Evolutionary conservation across 2,888 invertebrate species (phyloP).

Genomic region (Sepioteuthis lessoniana): DNA sequence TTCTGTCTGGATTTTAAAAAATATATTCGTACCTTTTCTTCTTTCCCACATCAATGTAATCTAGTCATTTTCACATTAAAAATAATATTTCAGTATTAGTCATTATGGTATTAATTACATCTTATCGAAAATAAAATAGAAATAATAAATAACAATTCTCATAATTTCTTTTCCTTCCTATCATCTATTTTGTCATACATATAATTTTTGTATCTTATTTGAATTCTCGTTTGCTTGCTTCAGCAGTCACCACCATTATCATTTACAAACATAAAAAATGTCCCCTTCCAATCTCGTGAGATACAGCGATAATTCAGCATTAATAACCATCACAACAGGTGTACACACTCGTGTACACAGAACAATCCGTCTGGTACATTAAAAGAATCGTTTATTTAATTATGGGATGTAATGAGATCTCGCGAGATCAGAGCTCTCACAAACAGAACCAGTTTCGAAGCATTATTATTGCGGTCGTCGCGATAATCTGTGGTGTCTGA

Average conservation of each 20-base stretch:
- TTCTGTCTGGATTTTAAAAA: too few relatives aligned
- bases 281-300: not conserved
- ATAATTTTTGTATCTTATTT: not conserved
- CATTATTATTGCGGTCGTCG: not conserved
- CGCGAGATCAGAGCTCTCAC: not conserved
- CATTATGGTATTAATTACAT: not conserved
- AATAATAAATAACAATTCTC: not conserved
- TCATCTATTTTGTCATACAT: not conserved
- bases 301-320: not conserved
- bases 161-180: not conserved
- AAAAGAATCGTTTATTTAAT: conserved; percentile 4
- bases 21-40: too few relatives aligned
- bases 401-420: not conserved
- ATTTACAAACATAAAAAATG: not conserved
- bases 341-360: not conserved
- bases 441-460: not conserved
- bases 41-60: too few relatives aligned
- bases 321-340: not conserved
- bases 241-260: not conserved
- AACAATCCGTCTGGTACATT: not conserved
- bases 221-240: not conserved
- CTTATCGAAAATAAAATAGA: not conserved
- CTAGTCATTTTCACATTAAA: too few relatives aligned
- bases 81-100: too few relatives aligned
- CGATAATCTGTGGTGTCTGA: not conserved